phyloP scores from a whole-genome alignment of 2,113 vertebrate genomes.

The Hirundichthys speculiger region DNA sequence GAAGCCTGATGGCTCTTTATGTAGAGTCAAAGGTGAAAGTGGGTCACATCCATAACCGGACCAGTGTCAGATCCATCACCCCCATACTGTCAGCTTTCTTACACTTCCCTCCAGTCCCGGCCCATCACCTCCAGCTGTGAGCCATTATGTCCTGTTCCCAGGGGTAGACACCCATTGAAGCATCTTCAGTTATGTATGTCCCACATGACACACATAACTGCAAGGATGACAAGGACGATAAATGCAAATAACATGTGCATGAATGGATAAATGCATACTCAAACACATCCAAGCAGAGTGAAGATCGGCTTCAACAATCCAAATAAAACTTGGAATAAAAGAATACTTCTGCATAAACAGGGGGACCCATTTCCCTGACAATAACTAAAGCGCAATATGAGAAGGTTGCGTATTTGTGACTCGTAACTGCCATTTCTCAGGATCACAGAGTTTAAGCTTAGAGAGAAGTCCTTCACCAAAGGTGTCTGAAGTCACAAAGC shows the following conservation, averaged over 20 bases:
- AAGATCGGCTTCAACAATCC: neutral
- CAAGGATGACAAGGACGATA: neutral
- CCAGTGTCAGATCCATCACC: conserved; percentile 45
- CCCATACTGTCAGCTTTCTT: conserved; percentile 50
- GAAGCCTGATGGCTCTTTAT: conserved; percentile 60
- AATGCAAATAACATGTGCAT: neutral
- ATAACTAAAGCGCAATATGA: too few relatives aligned
- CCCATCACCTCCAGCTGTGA: conserved; percentile 70
- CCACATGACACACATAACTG: conserved; percentile 7
- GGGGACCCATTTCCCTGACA: too few relatives aligned
- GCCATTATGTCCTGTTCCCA: conserved; percentile 67
- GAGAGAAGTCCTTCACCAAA: conserved; percentile 48
- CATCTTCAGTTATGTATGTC: conserved; percentile 28
- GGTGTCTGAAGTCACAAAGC: conserved; percentile 56
- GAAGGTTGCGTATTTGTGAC: too few relatives aligned
- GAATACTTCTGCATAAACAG: neutral
- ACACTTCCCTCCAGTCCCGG: conserved; percentile 49
- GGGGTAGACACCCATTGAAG: conserved; percentile 46
- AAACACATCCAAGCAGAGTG: neutral
- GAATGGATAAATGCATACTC: neutral
- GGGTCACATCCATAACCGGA: conserved; percentile 67
- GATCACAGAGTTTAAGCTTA: too few relatives aligned
- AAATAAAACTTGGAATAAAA: neutral
- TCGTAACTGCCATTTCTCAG: too few relatives aligned
- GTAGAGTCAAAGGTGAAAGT: conserved; percentile 64